These are phyloP conservation scores for Ricordea florida DNA, from an alignment of 92 coral and sea anemone species.

Conservation along the genomic window DNA sequence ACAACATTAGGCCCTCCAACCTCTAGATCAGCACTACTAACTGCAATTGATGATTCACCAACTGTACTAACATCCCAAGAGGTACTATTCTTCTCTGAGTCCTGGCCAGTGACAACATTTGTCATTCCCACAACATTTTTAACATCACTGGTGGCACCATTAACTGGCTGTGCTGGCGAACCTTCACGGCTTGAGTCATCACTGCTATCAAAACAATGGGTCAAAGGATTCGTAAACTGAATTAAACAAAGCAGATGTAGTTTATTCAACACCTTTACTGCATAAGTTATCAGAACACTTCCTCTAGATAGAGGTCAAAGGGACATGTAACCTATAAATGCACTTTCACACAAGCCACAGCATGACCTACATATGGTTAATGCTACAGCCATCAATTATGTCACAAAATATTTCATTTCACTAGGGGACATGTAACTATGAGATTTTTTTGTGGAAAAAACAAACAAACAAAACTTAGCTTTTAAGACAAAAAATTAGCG, in stretches of 20 bases:
- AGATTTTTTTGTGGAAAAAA: too few species aligned
- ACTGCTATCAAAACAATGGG: constrained; percentile 19
- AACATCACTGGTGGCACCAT: constrained; percentile 56
- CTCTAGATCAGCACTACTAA: constrained; percentile 66
- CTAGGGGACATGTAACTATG: too few species aligned
- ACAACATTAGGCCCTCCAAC: constrained; percentile 75
- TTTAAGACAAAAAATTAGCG: too few species aligned
- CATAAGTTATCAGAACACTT: too few species aligned
- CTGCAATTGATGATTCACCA: constrained; percentile 49
- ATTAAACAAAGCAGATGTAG: too few species aligned
- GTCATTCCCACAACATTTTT: constrained; percentile 62
- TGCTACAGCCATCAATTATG: too few species aligned
- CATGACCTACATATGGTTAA: too few species aligned
- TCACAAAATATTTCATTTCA: too few species aligned
- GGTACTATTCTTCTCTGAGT: constrained; percentile 74
- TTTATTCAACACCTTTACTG: too few species aligned
- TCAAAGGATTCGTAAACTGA: not conserved
- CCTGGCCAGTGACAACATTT: constrained; percentile 55
- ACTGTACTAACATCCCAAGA: constrained; percentile 71
- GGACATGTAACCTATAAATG: not conserved
- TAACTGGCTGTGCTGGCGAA: constrained; percentile 67
- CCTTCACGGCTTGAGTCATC: constrained; percentile 74
- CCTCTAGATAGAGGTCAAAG: too few species aligned
- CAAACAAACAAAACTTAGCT: too few species aligned
- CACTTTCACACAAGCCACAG: too few species aligned